phyloP scores from a whole-genome alignment of 2,113 vertebrate genomes.

The Osmerus eperlanus region DNA sequence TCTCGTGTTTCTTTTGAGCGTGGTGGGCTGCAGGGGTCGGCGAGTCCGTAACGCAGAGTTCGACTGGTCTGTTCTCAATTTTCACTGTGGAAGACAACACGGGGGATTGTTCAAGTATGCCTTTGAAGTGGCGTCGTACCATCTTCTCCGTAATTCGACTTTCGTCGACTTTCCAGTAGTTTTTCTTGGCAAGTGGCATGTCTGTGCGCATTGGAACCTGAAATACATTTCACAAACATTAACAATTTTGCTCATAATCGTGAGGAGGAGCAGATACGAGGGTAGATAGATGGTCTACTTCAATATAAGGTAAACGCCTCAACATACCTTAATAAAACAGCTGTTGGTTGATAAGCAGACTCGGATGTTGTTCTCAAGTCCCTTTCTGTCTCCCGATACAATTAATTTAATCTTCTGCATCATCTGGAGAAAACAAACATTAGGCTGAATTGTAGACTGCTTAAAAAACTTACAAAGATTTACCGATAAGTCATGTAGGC shows the following conservation, averaged over 20 bases:
- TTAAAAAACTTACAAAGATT: background rate
- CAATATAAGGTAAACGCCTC: background rate
- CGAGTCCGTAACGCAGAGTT: background rate
- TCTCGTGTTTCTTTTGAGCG: conserved; percentile 12
- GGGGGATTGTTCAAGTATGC: conserved; percentile 55
- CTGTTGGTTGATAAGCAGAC: conserved; percentile 62
- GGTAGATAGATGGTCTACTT: background rate
- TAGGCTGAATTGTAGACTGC: background rate
- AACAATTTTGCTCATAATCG: no score
- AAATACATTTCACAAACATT: background rate
- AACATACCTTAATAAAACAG: conserved; percentile 66
- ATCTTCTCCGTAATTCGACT: conserved; percentile 40
- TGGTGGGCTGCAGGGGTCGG: conserved; percentile 12
- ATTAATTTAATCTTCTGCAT: conserved; percentile 49
- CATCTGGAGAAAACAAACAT: conserved; percentile 46
- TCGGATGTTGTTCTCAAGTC: conserved; percentile 57
- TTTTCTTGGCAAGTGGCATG: conserved; percentile 46
- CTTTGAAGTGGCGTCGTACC: conserved; percentile 60
- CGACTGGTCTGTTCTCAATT: background rate
- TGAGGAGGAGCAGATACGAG: background rate
- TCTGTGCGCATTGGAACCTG: conserved; percentile 56
- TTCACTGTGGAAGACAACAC: conserved; percentile 36
- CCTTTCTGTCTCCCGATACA: conserved; percentile 49
- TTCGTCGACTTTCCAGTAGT: conserved; percentile 65
- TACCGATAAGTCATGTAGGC: no score